Base-by-base conservation (phyloP, 2,888 invertebrate species). In the Anarsia innoxiella region DNA sequence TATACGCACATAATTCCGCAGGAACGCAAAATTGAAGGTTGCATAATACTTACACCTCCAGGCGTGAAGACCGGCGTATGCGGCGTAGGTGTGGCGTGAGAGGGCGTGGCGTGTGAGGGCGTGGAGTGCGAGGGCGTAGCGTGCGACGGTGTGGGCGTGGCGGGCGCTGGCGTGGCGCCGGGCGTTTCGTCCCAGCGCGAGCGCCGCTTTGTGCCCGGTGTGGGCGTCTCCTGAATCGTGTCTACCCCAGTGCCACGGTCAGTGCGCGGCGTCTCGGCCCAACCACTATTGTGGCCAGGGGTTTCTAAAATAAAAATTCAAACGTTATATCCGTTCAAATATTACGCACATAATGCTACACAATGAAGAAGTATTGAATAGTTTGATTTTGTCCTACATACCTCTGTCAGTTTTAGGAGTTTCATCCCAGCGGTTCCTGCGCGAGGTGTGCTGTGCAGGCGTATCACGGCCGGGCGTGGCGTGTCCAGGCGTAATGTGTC, bases 131-230 rank as follows among this genome's bases (percentile, higher is more conserved):
- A 89, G 2, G 94, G 93, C 14, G 92, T 91, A 61, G 90, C 89
- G 64, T 89, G 89, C 2, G 77, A 86, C 0, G 92, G 92, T 8
- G 92, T 90, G 14, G 92, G 91, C 36, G 93, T 91, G 59, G 93
- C 89, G 42, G 91, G 77, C 38, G 90, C 88, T 0, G 93, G 93
- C 36, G 92, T 93, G 9, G 87, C 83, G 53, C 92, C 92, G 0
- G 99, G 99, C 0, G 99, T 99, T 78, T 99, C 97, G 73, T 99
- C 99, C 99, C 99, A 99, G 44, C 99, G 91, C 39, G 97, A 97
- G 37, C 97, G 90, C 1, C 99, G 88, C 75, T 99, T 99, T 36
- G 96, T 95, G 19, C 96, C 94, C 0, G 97, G 97, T 0, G 97
- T 97, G 0, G 97, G 96, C 0, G 96, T 95, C 73, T 97, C 97